A percentile compares a stretch with the other conserved stretches of the same genome.
Conservation (phyloP, 2,888 invertebrate genomes). For the Lordiphosa fenestrarum region DNA sequence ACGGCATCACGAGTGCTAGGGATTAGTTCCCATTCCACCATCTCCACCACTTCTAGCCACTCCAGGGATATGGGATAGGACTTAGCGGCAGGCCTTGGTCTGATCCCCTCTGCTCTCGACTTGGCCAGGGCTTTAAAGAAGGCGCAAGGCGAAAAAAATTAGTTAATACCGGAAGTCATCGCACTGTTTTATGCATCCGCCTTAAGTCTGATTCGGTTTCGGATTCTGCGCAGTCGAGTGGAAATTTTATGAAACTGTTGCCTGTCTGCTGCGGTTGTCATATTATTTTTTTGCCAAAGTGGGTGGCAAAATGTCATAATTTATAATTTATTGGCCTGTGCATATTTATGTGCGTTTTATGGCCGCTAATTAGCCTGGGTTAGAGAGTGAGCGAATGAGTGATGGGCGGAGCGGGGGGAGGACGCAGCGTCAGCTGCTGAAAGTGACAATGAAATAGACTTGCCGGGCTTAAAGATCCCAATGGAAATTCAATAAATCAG, state of each 20-base stretch:
- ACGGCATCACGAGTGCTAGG: conserved; percentile 69
- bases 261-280: conserved; percentile 40
- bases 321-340: conserved; percentile 67
- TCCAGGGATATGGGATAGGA: conserved; percentile 36
- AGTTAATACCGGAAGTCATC: conserved; percentile 77
- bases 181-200: conserved; percentile 74
- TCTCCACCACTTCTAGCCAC: conserved; percentile 24
- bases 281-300: conserved; percentile 9
- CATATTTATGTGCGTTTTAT: conserved; percentile 70
- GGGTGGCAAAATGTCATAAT: conserved; percentile 55
- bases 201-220: conserved; percentile 41
- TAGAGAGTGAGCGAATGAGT: conserved; percentile 9
- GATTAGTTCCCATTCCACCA: conserved; percentile 51
- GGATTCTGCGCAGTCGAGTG: conserved; percentile 63
- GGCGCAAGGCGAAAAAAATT: conserved; percentile 58
- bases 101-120: conserved; percentile 19
- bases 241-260: conserved; percentile 67
- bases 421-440: too few species aligned
- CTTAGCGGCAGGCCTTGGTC: conserved; percentile 46
- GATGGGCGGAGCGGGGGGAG: too few species aligned
- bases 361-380: conserved; percentile 65
- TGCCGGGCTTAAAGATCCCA: too few species aligned
- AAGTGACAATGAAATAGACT: too few species aligned
- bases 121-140: conserved; percentile 50
- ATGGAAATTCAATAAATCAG: too few species aligned